Evolutionary conservation across 2,113 vertebrate species (phyloP), one percentile per base, ranked within the genome.

Genomic region (Dermatemys mawii): DNA sequence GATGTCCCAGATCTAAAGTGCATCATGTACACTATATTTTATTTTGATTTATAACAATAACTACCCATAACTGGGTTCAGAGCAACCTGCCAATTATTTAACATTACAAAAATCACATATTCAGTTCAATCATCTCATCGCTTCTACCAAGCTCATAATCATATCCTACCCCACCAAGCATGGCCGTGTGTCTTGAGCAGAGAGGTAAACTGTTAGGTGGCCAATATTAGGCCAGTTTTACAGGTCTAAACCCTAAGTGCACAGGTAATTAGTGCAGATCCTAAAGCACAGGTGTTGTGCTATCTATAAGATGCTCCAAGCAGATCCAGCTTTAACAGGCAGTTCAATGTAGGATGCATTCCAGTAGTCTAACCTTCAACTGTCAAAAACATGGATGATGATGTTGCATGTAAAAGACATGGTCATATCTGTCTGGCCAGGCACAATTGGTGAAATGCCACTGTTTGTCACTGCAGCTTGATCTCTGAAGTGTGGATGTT

Each of bases 281-380:
- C 32, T 67, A 57, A 49, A 90, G 57, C 27, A n/a, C 46, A 11
- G 50, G 12, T 41, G 7, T 12, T 0, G 0, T 51, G 22, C 17
- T 79, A 35, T 17, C 48, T 81, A 17, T 29, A 73, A 16, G 48
- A 32, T 32, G 38, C 81, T 55, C 54, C 54, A 26, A 55, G 54
- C 24, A 55, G 54, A 55, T 91, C 82, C 11, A 17, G 44, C 67
- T 83, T 26, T 55, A 27, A 26, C 54, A 27, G 54, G 54, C 8
- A 55, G 24, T 55, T 55, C 54, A 55, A 53, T 21, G 51, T 53
- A 53, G 51, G 51, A 53, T 53, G 51, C 51, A 53, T 53, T 21
- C 19, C 21, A 53, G 21, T 53, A 53, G 19, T 17, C 19, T 53
- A 53, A 53, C 19, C 51, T 53, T 8, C 51, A 51, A 26, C 10